These are phyloP conservation scores for Steatornis caripensis DNA, from an alignment of 2,113 vertebrate genomes.

Conservation along the genomic window DNA sequence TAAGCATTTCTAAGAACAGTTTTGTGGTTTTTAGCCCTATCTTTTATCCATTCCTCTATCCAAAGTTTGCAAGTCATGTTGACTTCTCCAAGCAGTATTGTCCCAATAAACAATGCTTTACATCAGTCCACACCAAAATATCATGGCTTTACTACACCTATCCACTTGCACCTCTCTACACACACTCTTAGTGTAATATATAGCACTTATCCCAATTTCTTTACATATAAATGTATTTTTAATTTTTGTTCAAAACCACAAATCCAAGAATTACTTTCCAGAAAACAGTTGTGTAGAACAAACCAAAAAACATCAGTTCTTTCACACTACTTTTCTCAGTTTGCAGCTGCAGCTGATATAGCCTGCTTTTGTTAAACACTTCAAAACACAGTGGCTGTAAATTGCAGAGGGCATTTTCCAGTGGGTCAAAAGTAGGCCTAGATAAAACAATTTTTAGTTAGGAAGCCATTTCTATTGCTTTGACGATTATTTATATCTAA, in stretches of 20 bases:
- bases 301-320: neutral
- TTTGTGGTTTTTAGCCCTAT: neutral
- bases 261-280: neutral
- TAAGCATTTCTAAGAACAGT: neutral
- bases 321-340: neutral
- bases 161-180: neutral
- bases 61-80: neutral
- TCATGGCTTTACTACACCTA: accelerated
- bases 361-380: neutral
- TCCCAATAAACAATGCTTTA: neutral
- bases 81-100: neutral
- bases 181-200: neutral
- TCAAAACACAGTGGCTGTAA: neutral
- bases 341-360: neutral
- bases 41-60: neutral
- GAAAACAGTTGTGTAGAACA: neutral
- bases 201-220: neutral
- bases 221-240: neutral
- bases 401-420: neutral
- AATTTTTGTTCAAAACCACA: neutral
- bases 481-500: neutral
- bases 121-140: neutral
- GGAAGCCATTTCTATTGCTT: neutral
- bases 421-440: neutral
- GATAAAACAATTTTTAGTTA: neutral